Base-by-base conservation (phyloP, 2,888 invertebrate genomes). In the Clusia tigrina region DNA sequence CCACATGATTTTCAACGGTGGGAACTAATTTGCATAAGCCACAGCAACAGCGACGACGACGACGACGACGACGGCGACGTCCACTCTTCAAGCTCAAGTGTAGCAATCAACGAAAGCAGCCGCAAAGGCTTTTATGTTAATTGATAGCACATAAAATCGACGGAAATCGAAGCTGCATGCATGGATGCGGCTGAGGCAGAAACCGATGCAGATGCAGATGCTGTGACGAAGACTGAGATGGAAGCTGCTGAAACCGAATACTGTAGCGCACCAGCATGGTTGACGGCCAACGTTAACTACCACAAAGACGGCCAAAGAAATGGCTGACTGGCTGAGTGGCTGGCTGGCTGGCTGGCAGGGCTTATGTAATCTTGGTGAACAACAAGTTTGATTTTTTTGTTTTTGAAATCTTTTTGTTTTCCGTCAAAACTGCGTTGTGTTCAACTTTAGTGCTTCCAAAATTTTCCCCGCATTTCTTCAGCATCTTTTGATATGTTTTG, bases 11-110 rank as follows among this genome's bases (percentile, higher is more conserved):
- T 32, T 9, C 32, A 32, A 32, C 32, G 32, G 42, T 42, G 42
- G 42, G 42, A 42, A 42, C n/a, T n/a, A 42, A 42, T 42, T n/a
- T n/a, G 42, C 3, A 42, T 3, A 12, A 15, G 42, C n/a, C 9
- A n/a, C 6, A 17, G 9, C 42, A 42, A 42, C 42, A 42, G n/a
- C n/a, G 3, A 42, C 42, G n/a, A 42, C 42, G n/a, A 42, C 42
- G n/a, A 6, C 12, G n/a, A n/a, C 42, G n/a, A 42, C 42, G 12
- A 6, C n/a, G 10, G n/a, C 9, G n/a, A 42, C 9, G 42, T 20
- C 22, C 48, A 48, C 48, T 48, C 54, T 26, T 52, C 10, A n/a
- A 48, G 24, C 54, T 38, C 55, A 38, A 56, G 55, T 56, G 55
- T 56, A 23, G 55, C 55, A 56, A 56, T 48, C 48, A 22, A 48